Evolutionary conservation across 2,888 invertebrate species (phyloP).

Genomic region (Drosophila anceps): DNA sequence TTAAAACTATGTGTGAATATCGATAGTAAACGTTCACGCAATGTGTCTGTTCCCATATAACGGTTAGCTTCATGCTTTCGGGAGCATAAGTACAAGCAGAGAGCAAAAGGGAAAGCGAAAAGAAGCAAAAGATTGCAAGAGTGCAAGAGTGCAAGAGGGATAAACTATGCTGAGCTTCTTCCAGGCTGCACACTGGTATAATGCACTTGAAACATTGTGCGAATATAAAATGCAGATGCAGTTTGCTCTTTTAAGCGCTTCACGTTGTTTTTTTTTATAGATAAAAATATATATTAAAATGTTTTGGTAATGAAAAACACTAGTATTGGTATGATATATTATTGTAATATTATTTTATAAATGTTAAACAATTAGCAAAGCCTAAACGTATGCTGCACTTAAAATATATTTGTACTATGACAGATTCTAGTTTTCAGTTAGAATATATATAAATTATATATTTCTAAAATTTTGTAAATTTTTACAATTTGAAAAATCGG

Average conservation of each 20-base stretch:
- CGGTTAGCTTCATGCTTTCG: conserved; percentile 3
- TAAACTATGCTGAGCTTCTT: neutral
- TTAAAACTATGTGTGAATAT: neutral
- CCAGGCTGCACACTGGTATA: conserved; percentile 30
- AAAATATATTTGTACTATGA: neutral
- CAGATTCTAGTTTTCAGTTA: neutral
- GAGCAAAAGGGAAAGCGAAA: neutral
- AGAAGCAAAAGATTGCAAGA: neutral
- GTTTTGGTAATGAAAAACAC: no score
- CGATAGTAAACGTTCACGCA: neutral
- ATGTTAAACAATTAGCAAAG: neutral
- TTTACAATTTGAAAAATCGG: neutral
- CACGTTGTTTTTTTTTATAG: neutral
- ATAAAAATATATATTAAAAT: neutral
- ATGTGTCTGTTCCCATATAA: conserved; percentile 2
- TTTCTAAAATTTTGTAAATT: neutral
- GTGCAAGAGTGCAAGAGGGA: neutral
- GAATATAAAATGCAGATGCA: neutral
- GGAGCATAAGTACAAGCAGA: neutral
- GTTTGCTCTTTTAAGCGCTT: no score
- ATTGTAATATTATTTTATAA: neutral
- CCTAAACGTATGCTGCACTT: conserved; percentile 20
- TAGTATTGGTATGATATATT: no score
- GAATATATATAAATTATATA: no score
- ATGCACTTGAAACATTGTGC: neutral